Conservation (phyloP, 2,797 vertebrate genomes). For the Chiloscyllium punctatum region DNA sequence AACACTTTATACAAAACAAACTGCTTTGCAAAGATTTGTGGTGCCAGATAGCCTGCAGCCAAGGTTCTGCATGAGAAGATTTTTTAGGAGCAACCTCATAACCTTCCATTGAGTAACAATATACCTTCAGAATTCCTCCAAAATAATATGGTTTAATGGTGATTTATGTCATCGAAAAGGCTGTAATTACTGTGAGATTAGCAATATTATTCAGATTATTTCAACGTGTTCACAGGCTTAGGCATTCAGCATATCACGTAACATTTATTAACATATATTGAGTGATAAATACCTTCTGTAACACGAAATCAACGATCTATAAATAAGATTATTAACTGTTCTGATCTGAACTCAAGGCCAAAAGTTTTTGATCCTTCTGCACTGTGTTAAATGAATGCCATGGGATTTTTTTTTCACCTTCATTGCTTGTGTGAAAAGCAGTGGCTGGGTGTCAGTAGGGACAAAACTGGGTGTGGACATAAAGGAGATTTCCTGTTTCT, state of each 20-base stretch:
- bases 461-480: not conserved
- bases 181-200: not conserved
- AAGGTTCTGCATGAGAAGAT: not conserved
- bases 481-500: not conserved
- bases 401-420: not conserved
- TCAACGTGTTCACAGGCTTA: not conserved
- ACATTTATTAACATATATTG: not conserved
- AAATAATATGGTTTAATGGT: not conserved
- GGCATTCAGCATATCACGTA: not conserved
- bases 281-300: not conserved
- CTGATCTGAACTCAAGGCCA: not conserved
- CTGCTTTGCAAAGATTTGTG: not conserved
- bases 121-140: not conserved
- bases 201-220: not conserved
- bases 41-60: not conserved
- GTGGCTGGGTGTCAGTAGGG: not conserved
- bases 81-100: not conserved
- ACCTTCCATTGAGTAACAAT: not conserved
- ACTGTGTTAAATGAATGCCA: not conserved
- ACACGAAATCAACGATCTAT: not conserved
- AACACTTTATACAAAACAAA: not conserved
- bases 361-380: not conserved
- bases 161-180: not conserved
- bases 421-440: not conserved
- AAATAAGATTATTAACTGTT: not conserved